Percentiles rank a stretch among this genome's conserved stretches.
phyloP scores from a whole-genome alignment of 2,113 vertebrate species.

The Phalacrocorax carbo region DNA sequence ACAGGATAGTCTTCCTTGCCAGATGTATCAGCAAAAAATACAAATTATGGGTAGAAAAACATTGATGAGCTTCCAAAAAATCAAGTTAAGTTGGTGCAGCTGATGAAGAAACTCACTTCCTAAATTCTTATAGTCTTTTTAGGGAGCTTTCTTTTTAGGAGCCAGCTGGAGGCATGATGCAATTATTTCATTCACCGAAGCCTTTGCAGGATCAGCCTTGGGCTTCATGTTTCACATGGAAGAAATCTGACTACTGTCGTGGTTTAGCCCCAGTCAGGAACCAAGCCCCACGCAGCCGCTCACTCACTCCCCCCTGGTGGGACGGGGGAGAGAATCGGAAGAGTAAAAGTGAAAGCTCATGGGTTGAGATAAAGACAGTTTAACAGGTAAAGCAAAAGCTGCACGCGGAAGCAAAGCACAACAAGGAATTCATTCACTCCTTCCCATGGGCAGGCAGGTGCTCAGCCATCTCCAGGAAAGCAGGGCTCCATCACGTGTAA shows the following conservation, averaged over 20 bases:
- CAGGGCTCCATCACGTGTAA: too few relatives aligned
- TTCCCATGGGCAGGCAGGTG: too few relatives aligned
- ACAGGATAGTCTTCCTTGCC: not conserved
- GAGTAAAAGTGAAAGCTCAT: too few relatives aligned
- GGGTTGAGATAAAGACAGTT: too few relatives aligned
- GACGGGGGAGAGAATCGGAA: too few relatives aligned
- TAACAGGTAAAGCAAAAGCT: too few relatives aligned
- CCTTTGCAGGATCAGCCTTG: not conserved
- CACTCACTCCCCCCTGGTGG: too few relatives aligned
- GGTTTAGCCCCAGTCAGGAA: too few relatives aligned
- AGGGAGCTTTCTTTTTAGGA: not conserved
- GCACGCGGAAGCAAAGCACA: too few relatives aligned
- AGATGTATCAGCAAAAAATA: not conserved
- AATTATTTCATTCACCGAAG: not conserved
- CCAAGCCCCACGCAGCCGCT: too few relatives aligned
- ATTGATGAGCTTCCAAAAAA: not conserved
- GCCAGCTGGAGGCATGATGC: not conserved
- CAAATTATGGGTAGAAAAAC: not conserved
- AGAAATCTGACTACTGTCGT: not conserved
- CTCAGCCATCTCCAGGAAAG: too few relatives aligned
- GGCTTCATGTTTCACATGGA: not conserved
- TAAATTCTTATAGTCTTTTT: not conserved
- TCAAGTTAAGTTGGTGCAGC: not conserved
- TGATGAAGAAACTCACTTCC: not conserved
- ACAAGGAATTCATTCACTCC: too few relatives aligned